Percentiles rank a stretch among this genome's conserved stretches.
These are phyloP conservation scores for Apistogramma diplotaenia DNA, from an alignment of 2,113 vertebrate genomes.

Conservation along the genomic window DNA sequence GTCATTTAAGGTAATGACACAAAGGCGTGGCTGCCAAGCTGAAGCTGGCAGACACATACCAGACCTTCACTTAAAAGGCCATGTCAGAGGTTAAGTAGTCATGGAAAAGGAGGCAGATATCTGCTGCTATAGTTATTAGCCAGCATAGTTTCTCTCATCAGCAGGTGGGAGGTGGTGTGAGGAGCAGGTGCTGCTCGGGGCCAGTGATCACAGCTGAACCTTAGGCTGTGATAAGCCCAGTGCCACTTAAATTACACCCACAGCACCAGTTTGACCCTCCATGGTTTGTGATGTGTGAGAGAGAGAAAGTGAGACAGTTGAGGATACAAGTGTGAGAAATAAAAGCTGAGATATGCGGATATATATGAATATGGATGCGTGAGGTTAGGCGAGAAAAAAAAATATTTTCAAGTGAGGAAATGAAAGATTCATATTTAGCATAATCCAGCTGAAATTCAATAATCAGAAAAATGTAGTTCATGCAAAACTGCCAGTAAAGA, in stretches of 20 bases:
- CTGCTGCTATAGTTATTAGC: constrained; percentile 64
- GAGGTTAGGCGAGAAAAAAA: background rate
- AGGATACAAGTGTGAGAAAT: constrained; percentile 59
- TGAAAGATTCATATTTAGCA: background rate
- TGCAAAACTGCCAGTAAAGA: background rate
- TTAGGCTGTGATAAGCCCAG: constrained; percentile 64
- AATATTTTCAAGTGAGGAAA: background rate
- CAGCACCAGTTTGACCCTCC: constrained; percentile 45
- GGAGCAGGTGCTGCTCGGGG: constrained; percentile 65
- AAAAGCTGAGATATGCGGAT: constrained; percentile 48
- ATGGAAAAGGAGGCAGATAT: constrained; percentile 66
- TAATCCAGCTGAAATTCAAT: background rate
- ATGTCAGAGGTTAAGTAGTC: constrained; percentile 76
- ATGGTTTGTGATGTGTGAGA: constrained; percentile 35
- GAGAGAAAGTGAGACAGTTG: constrained; percentile 51
- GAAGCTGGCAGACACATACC: constrained; percentile 69
- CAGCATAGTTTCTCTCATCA: constrained; percentile 69
- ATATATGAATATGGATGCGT: background rate
- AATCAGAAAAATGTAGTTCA: background rate
- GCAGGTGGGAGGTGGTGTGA: constrained; percentile 71
- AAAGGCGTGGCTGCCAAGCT: constrained; percentile 45
- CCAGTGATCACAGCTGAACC: constrained; percentile 67
- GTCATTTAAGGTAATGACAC: constrained; percentile 62
- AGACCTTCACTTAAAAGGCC: constrained; percentile 69
- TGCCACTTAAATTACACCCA: constrained; percentile 69